Evolutionary conservation across 2,113 vertebrate genomes (phyloP).

Genomic region (Calypte anna): DNA sequence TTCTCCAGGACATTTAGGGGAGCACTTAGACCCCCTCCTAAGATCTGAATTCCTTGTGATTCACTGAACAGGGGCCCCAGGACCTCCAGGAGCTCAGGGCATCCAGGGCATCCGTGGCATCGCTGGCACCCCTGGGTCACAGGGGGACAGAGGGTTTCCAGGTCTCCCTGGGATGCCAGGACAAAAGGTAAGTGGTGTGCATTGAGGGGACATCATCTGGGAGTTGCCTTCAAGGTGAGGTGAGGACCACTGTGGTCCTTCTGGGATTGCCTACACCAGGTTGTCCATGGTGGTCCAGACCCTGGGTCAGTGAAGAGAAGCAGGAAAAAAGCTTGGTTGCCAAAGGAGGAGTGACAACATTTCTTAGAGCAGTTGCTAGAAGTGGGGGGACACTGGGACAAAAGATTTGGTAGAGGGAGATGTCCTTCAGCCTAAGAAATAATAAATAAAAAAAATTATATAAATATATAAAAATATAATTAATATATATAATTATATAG

Average conservation of each 20-base stretch:
- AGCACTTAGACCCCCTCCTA: neutral
- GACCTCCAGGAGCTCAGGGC: slow-evolving; percentile 86
- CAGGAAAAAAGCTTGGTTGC: neutral
- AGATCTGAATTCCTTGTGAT: neutral
- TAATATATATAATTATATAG: too few species aligned
- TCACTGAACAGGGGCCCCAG: slow-evolving; percentile 70
- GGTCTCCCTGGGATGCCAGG: slow-evolving; percentile 81
- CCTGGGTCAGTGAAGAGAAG: neutral
- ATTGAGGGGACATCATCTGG: neutral
- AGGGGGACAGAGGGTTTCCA: slow-evolving; percentile 77
- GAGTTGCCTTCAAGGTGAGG: neutral
- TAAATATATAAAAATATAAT: too few species aligned
- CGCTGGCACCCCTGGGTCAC: slow-evolving; percentile 78
- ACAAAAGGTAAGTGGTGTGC: slow-evolving; percentile 70
- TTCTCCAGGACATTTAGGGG: neutral
- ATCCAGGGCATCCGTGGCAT: slow-evolving; percentile 87
- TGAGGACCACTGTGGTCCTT: fast-evolving
- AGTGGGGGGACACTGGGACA: neutral
- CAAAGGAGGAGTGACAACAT: neutral
- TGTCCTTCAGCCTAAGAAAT: neutral
- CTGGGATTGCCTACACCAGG: fast-evolving
- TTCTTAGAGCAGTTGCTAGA: neutral
- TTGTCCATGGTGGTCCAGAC: neutral
- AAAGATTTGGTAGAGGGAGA: neutral
- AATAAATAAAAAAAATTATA: neutral